phyloP scores from a whole-genome alignment of 1,140 invertebrate species.

The Platyscapa corneri region DNA sequence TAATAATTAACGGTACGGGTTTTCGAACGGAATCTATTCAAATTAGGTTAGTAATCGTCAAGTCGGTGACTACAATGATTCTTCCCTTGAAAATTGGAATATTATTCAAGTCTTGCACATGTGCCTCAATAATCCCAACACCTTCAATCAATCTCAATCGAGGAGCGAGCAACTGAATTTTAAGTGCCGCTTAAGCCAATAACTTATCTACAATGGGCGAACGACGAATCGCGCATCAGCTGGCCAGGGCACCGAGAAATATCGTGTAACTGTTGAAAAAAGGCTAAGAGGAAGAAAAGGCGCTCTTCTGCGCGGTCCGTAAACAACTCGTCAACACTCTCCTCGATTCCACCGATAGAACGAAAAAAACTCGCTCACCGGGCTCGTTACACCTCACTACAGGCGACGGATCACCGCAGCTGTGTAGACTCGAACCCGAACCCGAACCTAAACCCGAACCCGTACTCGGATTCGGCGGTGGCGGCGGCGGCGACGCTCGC shows the following conservation, averaged over 20 bases:
- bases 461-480: no score
- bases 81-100: background rate
- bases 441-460: no score
- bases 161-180: background rate
- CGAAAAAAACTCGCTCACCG: background rate
- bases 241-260: background rate
- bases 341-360: background rate
- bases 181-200: background rate
- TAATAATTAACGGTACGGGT: background rate
- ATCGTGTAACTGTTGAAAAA: background rate
- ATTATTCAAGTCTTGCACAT: background rate
- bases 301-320: background rate
- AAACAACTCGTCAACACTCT: slow-evolving; percentile 18
- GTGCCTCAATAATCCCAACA: background rate
- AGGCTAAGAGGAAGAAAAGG: background rate
- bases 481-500: no score
- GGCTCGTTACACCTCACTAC: background rate
- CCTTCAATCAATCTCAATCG: background rate
- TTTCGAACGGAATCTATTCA: background rate
- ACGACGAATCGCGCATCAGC: background rate
- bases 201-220: background rate
- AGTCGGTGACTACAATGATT: background rate
- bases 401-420: background rate
- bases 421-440: no score
- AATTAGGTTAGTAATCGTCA: background rate